Conservation (phyloP, 2,888 invertebrate genomes). For the Apodemia duryi region DNA sequence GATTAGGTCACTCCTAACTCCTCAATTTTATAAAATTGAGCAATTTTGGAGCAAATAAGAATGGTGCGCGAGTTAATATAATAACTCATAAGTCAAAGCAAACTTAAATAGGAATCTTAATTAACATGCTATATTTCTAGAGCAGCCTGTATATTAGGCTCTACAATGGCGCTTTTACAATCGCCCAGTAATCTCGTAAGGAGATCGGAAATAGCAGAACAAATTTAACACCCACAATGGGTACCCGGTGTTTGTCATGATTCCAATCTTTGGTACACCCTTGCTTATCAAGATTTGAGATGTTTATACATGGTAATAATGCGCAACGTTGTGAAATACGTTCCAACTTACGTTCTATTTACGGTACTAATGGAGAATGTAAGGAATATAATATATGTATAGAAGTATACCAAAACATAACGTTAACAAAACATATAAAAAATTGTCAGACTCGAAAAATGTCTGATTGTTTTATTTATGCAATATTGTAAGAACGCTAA, state of each 20-base stretch:
- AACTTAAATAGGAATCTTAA: background rate
- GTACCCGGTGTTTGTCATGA: slow-evolving; percentile 68
- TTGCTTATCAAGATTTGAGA: slow-evolving; percentile 59
- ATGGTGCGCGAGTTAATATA: background rate
- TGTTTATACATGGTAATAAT: slow-evolving; percentile 50
- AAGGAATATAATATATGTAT: background rate
- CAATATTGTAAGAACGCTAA: too few species aligned
- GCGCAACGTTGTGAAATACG: slow-evolving; percentile 14
- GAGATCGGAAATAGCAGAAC: slow-evolving; percentile 67
- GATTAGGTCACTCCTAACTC: too few species aligned
- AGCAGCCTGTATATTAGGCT: slow-evolving; percentile 27
- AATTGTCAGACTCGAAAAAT: too few species aligned
- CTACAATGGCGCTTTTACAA: slow-evolving; percentile 58
- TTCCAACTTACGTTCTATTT: background rate
- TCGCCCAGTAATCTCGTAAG: slow-evolving; percentile 67
- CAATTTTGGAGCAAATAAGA: background rate
- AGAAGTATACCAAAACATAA: background rate
- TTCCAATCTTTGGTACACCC: slow-evolving; percentile 63
- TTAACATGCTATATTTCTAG: background rate
- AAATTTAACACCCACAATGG: slow-evolving; percentile 75
- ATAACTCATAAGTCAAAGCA: background rate
- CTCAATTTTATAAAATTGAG: background rate
- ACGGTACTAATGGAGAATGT: background rate
- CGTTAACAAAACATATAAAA: background rate
- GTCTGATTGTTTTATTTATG: too few species aligned